These are phyloP conservation scores for Pavo muticus DNA, from an alignment of 2,113 vertebrate genomes.

Conservation along the genomic window DNA sequence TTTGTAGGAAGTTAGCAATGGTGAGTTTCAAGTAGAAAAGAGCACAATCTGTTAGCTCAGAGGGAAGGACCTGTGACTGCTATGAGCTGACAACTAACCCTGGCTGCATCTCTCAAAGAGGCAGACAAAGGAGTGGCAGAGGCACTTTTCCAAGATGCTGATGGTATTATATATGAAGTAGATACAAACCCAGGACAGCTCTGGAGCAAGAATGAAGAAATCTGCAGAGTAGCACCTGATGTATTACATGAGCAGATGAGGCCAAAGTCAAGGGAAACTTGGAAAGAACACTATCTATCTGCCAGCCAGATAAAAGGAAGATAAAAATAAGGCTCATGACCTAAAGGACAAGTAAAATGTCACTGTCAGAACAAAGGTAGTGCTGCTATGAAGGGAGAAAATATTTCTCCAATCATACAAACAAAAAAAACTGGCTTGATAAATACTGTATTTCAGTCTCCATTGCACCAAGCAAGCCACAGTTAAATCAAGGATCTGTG, in stretches of 20 bases:
- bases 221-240: neutral
- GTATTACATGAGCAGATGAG: neutral
- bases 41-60: neutral
- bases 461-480: neutral
- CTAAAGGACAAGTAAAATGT: neutral
- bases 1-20: neutral
- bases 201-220: neutral
- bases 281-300: neutral
- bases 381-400: neutral
- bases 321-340: neutral
- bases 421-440: neutral
- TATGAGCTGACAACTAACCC: neutral
- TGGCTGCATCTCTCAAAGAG: neutral
- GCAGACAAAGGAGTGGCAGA: neutral
- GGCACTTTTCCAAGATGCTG: constrained; percentile 3
- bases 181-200: neutral
- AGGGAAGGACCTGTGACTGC: neutral
- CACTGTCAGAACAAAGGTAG: neutral
- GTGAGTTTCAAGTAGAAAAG: neutral
- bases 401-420: neutral
- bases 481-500: neutral
- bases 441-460: neutral
- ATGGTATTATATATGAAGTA: neutral
- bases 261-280: neutral
- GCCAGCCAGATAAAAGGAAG: neutral